Evolutionary conservation across 2,113 vertebrate genomes (phyloP).

Genomic region (Pantherophis guttatus): DNA sequence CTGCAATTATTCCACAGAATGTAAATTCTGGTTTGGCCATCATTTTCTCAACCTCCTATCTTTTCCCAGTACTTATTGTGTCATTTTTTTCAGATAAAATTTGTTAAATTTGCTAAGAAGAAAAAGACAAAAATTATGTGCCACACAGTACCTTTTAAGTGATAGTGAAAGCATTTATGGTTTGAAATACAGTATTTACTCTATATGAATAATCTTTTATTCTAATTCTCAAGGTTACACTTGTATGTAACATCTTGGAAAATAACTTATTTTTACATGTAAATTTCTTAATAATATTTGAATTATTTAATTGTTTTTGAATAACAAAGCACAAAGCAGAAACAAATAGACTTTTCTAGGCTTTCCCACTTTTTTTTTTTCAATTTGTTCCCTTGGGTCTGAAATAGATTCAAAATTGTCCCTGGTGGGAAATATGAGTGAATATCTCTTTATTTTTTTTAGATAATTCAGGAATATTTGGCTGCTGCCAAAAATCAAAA

Average conservation of each 20-base stretch:
- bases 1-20: not conserved
- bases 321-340: constrained; percentile 2
- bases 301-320: not conserved
- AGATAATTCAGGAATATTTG: not conserved
- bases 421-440: not conserved
- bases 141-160: not conserved
- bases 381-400: constrained; percentile 1
- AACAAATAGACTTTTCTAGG: constrained; percentile 9
- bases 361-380: constrained; percentile 13
- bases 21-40: not conserved
- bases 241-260: not conserved
- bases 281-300: not conserved
- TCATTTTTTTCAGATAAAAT: not conserved
- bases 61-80: not conserved
- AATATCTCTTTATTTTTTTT: constrained; percentile 18
- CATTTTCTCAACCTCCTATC: not conserved
- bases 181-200: not conserved
- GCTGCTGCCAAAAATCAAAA: not conserved
- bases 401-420: not conserved
- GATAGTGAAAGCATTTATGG: not conserved
- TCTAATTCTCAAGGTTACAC: not conserved
- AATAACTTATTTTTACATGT: not conserved
- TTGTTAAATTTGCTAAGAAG: not conserved
- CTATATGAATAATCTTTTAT: not conserved
- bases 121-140: not conserved